These are phyloP conservation scores for Otolemur crassicaudatus DNA, from an alignment of 2,797 vertebrate species.

Conservation along the genomic window DNA sequence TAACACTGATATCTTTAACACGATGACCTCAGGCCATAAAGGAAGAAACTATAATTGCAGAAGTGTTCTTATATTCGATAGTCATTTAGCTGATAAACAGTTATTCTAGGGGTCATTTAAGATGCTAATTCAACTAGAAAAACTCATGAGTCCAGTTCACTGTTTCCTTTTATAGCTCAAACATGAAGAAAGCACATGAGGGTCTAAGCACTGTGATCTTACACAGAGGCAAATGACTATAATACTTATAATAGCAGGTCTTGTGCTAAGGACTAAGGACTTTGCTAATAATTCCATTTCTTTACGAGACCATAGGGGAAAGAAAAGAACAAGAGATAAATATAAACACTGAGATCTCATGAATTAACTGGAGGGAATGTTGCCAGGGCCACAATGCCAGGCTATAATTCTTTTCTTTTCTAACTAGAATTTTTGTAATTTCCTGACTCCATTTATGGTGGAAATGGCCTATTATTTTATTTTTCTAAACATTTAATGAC, in stretches of 20 bases:
- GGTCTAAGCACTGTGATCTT: constrained; percentile 71
- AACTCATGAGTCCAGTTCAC: constrained; percentile 71
- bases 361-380: constrained; percentile 62
- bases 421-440: constrained; percentile 50
- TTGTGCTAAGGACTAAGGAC: constrained; percentile 65
- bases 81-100: constrained; percentile 56
- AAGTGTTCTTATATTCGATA: not conserved
- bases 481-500: constrained; percentile 50
- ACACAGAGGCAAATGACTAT: constrained; percentile 80
- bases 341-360: not conserved
- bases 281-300: constrained; percentile 74
- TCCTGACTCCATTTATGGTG: not conserved
- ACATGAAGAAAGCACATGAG: constrained; percentile 66
- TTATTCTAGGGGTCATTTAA: constrained; percentile 74
- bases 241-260: constrained; percentile 73
- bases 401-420: constrained; percentile 58
- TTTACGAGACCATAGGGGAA: not conserved
- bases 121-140: constrained; percentile 72
- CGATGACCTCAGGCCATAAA: not conserved
- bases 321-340: constrained; percentile 10
- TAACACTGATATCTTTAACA: not conserved
- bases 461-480: constrained; percentile 36
- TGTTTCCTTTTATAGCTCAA: constrained; percentile 69
- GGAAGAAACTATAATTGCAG: constrained; percentile 22
- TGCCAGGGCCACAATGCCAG: constrained; percentile 7